Evolutionary conservation across 2,888 invertebrate genomes (phyloP), one percentile per base, ranked within the genome.

Genomic region (Entomobrya proxima): DNA sequence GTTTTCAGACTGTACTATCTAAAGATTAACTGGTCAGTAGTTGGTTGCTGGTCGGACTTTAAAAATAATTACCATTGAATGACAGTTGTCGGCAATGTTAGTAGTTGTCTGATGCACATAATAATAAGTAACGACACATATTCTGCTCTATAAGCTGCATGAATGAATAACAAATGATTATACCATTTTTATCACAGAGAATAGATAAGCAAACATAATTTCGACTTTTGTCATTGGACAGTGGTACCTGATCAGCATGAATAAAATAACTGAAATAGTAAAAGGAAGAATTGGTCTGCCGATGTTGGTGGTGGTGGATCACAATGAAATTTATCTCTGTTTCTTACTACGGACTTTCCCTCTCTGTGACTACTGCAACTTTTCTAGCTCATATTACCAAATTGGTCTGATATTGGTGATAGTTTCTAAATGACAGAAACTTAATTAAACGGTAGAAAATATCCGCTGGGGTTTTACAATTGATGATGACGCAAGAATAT

Each of bases 231-330:
- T 72, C 27, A 30, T 24, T 44, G 37, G 18, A 77, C 44, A 80
- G 58, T 74, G 30, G 40, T 72, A 81, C 81, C 74, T 80, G 80
- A 81, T 61, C 81, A 81, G 69, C 58, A 74, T 79, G 27, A 69
- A 21, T n/a, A 72, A 21, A 11, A 5, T 21, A 76, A 13, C 55
- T 18, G 15, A 30, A 64, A 64, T 35, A 64, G 61, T 32, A n/a
- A 64, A 35, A 18, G 61, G 35, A 35, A 64, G 30, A 64, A 64
- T 35, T 64, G n/a, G 35, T 32, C 18, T 64, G 11, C 35, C 11
- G n/a, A n/a, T n/a, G n/a, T 2, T 21, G 35, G 35, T 35, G 32
- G 35, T 64, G 35, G 58, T 9, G 6, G 4, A 64, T 35, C 21
- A 35, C 2, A 4, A 64, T 64, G 35, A 64, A 18, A 64, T 35